Evolutionary conservation across 2,113 vertebrate genomes (phyloP).

Genomic region (Empidonax traillii): DNA sequence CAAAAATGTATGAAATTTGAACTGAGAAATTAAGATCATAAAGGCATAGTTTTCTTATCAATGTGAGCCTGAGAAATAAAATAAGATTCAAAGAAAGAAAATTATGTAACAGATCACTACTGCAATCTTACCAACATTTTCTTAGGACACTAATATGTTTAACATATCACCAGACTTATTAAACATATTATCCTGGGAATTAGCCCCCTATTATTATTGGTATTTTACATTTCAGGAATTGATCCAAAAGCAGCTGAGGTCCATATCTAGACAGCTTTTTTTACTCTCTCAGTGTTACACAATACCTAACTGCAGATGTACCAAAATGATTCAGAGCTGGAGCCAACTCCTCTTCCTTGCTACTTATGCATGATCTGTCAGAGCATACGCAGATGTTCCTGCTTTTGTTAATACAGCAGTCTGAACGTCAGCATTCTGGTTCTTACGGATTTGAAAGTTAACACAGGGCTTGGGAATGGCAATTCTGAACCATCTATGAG

Average conservation of each 20-base stretch:
- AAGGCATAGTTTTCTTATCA: background rate
- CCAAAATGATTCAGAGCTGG: background rate
- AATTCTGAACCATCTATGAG: background rate
- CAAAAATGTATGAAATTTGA: background rate
- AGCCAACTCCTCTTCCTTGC: background rate
- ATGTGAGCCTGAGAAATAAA: background rate
- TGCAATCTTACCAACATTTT: background rate
- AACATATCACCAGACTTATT: background rate
- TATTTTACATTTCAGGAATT: background rate
- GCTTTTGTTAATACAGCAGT: background rate
- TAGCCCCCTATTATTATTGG: background rate
- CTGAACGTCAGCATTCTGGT: background rate
- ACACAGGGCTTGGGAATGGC: background rate
- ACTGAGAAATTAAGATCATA: background rate
- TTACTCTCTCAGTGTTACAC: background rate
- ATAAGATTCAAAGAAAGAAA: background rate
- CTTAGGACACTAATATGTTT: background rate
- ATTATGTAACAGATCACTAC: background rate
- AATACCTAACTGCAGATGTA: background rate
- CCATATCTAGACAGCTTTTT: background rate
- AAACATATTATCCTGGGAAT: background rate
- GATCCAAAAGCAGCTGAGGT: background rate
- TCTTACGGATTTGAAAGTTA: background rate
- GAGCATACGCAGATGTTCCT: background rate
- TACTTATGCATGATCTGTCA: background rate